Evolutionary conservation across 1,140 invertebrate species (phyloP).

Genomic region (Pemphigus obesinymphae): DNA sequence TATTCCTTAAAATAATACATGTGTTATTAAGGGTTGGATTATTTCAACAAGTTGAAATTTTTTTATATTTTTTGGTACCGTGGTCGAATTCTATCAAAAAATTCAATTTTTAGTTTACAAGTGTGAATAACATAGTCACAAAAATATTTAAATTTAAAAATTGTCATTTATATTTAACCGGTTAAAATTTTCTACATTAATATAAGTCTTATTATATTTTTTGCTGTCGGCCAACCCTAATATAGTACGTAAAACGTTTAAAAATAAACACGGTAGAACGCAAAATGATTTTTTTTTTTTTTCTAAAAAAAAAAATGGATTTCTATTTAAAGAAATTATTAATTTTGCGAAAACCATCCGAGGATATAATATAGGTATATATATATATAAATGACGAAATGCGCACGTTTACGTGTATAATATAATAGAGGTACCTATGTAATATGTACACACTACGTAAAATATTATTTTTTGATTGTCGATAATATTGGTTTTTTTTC

Average conservation of each 20-base stretch:
- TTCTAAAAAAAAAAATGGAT: too few relatives aligned
- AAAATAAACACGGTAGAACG: too few relatives aligned
- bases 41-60: too few relatives aligned
- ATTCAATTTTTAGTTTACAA: not conserved
- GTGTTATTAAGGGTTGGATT: not conserved
- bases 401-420: not conserved
- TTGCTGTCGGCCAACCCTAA: too few relatives aligned
- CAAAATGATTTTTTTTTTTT: too few relatives aligned
- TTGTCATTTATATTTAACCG: not conserved
- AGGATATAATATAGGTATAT: not conserved
- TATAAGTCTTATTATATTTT: too few relatives aligned
- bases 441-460: not conserved
- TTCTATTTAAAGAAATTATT: not conserved
- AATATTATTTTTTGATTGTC: conserved; percentile 28
- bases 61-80: too few relatives aligned
- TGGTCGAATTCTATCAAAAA: too few relatives aligned
- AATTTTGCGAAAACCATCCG: not conserved
- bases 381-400: not conserved
- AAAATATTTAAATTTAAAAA: not conserved
- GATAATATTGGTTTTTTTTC: not conserved
- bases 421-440: not conserved
- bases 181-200: too few relatives aligned
- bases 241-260: too few relatives aligned
- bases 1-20: not conserved
- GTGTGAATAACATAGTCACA: not conserved